A percentile compares a stretch with the other conserved stretches of the same genome.
phyloP scores from a whole-genome alignment of 2,888 invertebrate species.

The Auanema freiburgensis region DNA sequence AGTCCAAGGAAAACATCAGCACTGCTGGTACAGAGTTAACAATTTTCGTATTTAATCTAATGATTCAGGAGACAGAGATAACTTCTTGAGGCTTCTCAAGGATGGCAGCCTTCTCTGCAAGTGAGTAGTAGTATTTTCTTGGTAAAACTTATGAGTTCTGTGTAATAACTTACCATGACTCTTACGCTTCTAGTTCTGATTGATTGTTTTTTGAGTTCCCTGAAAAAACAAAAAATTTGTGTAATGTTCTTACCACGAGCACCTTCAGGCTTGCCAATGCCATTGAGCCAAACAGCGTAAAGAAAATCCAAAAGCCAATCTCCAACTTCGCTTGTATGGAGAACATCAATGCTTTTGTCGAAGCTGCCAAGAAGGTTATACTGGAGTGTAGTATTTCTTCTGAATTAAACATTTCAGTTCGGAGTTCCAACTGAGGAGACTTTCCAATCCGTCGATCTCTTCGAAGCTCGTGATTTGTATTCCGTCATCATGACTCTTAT shows the following conservation, averaged over 20 bases:
- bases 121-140: conserved; percentile 69
- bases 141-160: neutral
- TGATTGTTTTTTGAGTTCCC: neutral
- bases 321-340: conserved; percentile 99
- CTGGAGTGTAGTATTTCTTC: too few relatives aligned
- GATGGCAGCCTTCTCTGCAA: conserved; percentile 89
- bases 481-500: conserved; percentile 72
- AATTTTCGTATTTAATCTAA: too few relatives aligned
- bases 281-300: conserved; percentile 82
- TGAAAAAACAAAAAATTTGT: neutral
- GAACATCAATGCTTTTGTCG: conserved; percentile 91
- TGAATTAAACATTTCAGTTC: conserved; percentile 65
- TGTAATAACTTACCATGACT: neutral
- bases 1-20: conserved; percentile 83
- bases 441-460: conserved; percentile 95
- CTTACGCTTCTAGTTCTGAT: neutral
- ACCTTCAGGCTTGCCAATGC: conserved; percentile 78
- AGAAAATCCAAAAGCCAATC: conserved; percentile 85
- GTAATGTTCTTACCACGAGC: conserved; percentile 2
- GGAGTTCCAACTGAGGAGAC: conserved; percentile 84
- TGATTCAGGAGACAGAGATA: conserved; percentile 78
- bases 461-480: conserved; percentile 93
- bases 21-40: conserved; percentile 70
- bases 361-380: conserved; percentile 74
- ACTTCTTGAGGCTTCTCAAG: conserved; percentile 84